These are phyloP conservation scores for Tribolium madens DNA, from an alignment of 1,140 invertebrate species.

Conservation along the genomic window DNA sequence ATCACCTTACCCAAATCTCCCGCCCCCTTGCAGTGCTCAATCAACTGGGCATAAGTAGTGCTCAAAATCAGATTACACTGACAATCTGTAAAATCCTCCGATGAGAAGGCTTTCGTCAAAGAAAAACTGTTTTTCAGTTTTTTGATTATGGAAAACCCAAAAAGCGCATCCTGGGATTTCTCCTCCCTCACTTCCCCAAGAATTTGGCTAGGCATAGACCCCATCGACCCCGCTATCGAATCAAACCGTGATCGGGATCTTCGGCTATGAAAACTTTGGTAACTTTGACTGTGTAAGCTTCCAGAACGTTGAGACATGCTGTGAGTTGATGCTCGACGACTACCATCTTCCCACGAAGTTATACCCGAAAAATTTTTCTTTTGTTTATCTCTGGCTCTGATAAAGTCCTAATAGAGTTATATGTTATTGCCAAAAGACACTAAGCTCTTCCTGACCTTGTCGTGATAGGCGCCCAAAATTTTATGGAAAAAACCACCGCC, in stretches of 20 bases:
- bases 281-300: background rate
- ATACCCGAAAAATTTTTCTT: background rate
- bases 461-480: background rate
- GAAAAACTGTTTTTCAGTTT: constrained; percentile 58
- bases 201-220: background rate
- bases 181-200: background rate
- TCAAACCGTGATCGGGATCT: background rate
- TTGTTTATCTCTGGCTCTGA: background rate
- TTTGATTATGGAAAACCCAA: constrained; percentile 54
- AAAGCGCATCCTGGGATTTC: constrained; percentile 41
- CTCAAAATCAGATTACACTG: constrained; percentile 70
- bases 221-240: background rate
- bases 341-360: constrained; percentile 40
- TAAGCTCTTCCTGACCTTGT: background rate
- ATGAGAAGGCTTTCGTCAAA: constrained; percentile 64
- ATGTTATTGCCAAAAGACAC: background rate
- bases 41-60: constrained; percentile 70
- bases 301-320: background rate
- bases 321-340: background rate
- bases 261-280: too few species aligned
- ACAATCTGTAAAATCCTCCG: constrained; percentile 67
- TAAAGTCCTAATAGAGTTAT: too few species aligned
- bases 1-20: constrained; percentile 63
- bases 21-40: constrained; percentile 71
- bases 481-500: constrained; percentile 69